Percentiles rank a stretch among this genome's conserved stretches.
phyloP scores from a whole-genome alignment of 2,113 vertebrate genomes.

The Casuarius casuarius region DNA sequence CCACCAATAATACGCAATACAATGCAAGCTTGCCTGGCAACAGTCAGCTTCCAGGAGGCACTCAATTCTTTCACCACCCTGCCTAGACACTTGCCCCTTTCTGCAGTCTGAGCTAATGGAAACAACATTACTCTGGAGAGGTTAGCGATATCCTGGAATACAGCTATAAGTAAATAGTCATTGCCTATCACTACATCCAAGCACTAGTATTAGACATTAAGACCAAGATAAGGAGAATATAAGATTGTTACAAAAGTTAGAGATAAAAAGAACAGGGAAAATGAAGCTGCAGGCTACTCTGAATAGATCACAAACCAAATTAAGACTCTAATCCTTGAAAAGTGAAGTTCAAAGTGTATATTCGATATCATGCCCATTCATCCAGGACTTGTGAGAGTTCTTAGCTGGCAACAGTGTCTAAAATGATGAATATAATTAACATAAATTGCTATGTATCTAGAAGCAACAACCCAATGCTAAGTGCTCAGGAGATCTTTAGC shows the following conservation, averaged over 20 bases:
- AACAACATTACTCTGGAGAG: neutral
- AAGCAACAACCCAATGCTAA: neutral
- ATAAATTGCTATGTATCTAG: neutral
- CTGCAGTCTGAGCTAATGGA: slow-evolving; percentile 2
- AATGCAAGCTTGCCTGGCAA: neutral
- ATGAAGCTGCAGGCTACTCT: slow-evolving; percentile 35
- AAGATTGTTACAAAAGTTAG: slow-evolving; percentile 29
- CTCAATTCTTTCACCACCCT: neutral
- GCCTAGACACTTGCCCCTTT: neutral
- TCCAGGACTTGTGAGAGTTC: neutral
- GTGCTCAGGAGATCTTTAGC: neutral
- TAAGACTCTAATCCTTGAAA: slow-evolving; percentile 32
- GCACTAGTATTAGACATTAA: slow-evolving; percentile 1
- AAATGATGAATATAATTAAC: slow-evolving; percentile 37
- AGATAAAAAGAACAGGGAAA: slow-evolving; percentile 21
- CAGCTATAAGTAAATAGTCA: slow-evolving; percentile 5
- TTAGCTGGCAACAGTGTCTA: slow-evolving; percentile 27
- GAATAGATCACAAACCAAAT: slow-evolving; percentile 30
- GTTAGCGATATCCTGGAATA: slow-evolving; percentile 24
- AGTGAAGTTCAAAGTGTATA: slow-evolving; percentile 36
- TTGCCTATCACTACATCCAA: neutral
- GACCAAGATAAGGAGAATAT: slow-evolving; percentile 9
- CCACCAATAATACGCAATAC: neutral
- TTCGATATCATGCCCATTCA: slow-evolving; percentile 27
- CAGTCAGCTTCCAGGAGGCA: neutral